A percentile compares a stretch with the other conserved stretches of the same genome.
Conservation (phyloP, 1,140 invertebrate genomes). For the Ostrea denselamellosa region DNA sequence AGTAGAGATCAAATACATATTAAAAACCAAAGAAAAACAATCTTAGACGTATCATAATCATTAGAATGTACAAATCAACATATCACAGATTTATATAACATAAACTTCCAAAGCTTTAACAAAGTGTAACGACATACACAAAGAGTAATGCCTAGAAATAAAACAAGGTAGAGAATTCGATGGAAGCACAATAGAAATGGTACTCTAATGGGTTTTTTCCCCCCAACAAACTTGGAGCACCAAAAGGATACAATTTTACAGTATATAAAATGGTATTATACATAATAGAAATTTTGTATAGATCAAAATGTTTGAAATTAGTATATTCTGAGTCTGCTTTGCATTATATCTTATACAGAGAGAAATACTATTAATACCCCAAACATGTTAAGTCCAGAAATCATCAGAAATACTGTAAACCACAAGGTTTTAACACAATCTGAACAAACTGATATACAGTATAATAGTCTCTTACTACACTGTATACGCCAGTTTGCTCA, state of each 20-base stretch:
- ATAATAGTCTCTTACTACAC: no score
- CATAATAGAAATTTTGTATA: not conserved
- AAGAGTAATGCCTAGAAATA: not conserved
- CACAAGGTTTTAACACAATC: no score
- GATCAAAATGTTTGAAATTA: not conserved
- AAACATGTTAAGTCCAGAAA: no score
- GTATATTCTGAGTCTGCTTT: no score
- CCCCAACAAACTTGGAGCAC: not conserved
- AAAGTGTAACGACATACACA: not conserved
- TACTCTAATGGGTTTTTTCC: not conserved
- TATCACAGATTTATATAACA: slow-evolving; percentile 23
- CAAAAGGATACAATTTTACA: slow-evolving; percentile 14
- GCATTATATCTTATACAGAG: no score
- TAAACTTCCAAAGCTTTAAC: not conserved
- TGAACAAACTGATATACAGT: no score
- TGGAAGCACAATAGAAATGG: slow-evolving; percentile 20
- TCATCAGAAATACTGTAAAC: no score
- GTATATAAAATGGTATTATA: not conserved
- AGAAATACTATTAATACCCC: no score
- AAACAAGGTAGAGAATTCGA: not conserved
- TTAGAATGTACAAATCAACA: not conserved
- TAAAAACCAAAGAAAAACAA: not conserved
- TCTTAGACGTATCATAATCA: not conserved
- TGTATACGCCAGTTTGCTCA: no score
- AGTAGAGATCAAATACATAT: not conserved